These are phyloP conservation scores for Venusia cambrica DNA, from an alignment of 2,888 invertebrate genomes.

Conservation along the genomic window DNA sequence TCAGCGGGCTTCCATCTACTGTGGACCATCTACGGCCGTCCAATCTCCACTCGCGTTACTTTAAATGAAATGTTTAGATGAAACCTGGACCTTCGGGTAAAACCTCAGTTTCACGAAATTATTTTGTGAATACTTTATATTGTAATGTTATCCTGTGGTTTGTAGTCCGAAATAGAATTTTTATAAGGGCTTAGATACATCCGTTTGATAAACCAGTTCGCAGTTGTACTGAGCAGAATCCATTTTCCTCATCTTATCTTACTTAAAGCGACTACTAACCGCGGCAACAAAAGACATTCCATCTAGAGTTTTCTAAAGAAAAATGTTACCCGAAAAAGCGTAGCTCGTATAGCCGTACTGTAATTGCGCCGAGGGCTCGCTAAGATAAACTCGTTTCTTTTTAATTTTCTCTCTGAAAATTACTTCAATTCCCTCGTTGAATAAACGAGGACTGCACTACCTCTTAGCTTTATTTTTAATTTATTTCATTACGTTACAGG, in stretches of 20 bases:
- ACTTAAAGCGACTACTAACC: not conserved
- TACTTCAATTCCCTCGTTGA: conserved; percentile 62
- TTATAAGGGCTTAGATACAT: too few relatives aligned
- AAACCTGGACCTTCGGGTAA: conserved; percentile 21
- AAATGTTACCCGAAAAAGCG: conserved; percentile 25
- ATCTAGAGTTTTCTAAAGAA: conserved; percentile 9
- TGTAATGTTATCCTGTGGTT: too few relatives aligned
- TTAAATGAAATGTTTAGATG: conserved; percentile 51
- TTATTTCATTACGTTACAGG: conserved; percentile 49
- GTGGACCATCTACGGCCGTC: conserved; percentile 33
- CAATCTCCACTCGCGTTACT: conserved; percentile 54
- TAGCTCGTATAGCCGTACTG: conserved; percentile 50
- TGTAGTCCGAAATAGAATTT: too few relatives aligned
- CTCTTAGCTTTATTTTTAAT: conserved; percentile 32
- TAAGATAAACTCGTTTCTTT: conserved; percentile 67
- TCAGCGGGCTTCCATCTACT: conserved; percentile 27
- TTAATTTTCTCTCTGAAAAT: conserved; percentile 68
- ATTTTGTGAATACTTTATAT: too few relatives aligned
- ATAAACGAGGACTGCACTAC: conserved; percentile 49
- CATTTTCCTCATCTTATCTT: too few relatives aligned
- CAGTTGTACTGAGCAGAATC: too few relatives aligned
- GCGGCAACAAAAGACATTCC: not conserved
- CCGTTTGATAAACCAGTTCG: too few relatives aligned
- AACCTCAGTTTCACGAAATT: conserved; percentile 2
- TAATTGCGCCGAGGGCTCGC: conserved; percentile 57